phyloP scores from a whole-genome alignment of 2,113 vertebrate species.

The Smithornis capensis region DNA sequence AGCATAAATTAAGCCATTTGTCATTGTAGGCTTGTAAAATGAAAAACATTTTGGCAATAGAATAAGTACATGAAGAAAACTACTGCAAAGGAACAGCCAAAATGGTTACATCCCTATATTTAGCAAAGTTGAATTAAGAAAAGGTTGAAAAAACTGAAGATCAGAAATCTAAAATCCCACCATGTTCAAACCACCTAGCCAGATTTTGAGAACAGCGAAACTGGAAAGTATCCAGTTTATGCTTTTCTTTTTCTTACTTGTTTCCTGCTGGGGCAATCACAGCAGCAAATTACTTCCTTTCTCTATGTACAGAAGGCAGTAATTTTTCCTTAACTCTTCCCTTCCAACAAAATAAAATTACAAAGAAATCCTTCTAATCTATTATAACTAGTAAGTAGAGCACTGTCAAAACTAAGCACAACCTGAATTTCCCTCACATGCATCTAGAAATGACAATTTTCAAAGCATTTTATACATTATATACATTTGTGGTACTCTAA shows the following conservation, averaged over 20 bases:
- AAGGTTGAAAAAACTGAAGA: not conserved
- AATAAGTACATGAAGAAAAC: not conserved
- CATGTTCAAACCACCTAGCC: not conserved
- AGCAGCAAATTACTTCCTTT: constrained; percentile 17
- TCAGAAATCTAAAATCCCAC: not conserved
- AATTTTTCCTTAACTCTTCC: not conserved
- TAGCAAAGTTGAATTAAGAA: not conserved
- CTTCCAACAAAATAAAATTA: not conserved
- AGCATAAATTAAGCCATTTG: not conserved
- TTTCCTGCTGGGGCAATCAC: not conserved
- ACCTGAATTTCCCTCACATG: not conserved
- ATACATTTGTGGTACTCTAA: not conserved
- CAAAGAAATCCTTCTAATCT: not conserved
- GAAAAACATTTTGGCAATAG: not conserved
- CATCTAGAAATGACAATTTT: not conserved
- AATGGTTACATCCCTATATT: not conserved
- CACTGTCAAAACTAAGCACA: not conserved
- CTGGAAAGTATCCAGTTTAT: not conserved
- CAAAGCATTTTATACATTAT: not conserved
- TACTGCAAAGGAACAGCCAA: not conserved
- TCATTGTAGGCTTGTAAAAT: not conserved
- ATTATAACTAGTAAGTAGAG: not conserved
- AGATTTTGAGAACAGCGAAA: not conserved
- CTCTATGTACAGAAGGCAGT: not conserved
- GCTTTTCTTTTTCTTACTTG: not conserved